Evolutionary conservation across 2,888 invertebrate species (phyloP).

Genomic region (Acleris holmiana): DNA sequence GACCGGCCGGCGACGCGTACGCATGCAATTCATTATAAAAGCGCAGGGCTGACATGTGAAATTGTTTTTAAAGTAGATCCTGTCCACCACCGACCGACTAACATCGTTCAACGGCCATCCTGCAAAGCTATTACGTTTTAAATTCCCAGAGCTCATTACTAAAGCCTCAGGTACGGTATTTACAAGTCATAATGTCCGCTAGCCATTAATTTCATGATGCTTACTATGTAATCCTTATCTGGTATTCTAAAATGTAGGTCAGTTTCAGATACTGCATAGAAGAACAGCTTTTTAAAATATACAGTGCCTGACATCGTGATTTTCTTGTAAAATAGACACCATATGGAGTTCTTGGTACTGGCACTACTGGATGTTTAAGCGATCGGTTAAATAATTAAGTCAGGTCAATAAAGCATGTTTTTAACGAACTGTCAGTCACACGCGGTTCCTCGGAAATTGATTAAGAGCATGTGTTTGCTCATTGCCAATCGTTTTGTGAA

Average conservation of each 20-base stretch:
- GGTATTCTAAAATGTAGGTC: conserved; percentile 59
- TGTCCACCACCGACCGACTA: conserved; percentile 67
- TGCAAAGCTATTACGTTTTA: conserved; percentile 35
- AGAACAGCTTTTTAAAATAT: conserved; percentile 48
- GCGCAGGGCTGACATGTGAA: conserved; percentile 66
- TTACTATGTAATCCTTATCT: conserved; percentile 47
- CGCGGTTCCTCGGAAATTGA: conserved; percentile 42
- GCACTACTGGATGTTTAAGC: conserved; percentile 37
- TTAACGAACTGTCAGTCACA: conserved; percentile 52
- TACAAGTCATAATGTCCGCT: conserved; percentile 56
- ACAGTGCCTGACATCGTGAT: too few relatives aligned
- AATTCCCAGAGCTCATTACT: conserved; percentile 49
- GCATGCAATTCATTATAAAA: conserved; percentile 73
- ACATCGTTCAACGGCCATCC: conserved; percentile 57
- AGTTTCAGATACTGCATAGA: conserved; percentile 59
- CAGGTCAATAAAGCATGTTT: conserved; percentile 61
- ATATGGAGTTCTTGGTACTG: too few relatives aligned
- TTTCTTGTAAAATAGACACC: too few relatives aligned
- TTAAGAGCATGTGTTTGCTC: conserved; percentile 35
- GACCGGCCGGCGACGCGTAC: conserved; percentile 54
- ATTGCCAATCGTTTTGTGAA: conserved; percentile 16
- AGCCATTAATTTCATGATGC: conserved; percentile 38
- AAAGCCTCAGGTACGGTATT: conserved; percentile 46
- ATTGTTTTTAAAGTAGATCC: conserved; percentile 76
- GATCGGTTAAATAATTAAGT: conserved; percentile 51